These are phyloP conservation scores for Bombus picipes DNA, from an alignment of 1,140 invertebrate species.

Conservation along the genomic window DNA sequence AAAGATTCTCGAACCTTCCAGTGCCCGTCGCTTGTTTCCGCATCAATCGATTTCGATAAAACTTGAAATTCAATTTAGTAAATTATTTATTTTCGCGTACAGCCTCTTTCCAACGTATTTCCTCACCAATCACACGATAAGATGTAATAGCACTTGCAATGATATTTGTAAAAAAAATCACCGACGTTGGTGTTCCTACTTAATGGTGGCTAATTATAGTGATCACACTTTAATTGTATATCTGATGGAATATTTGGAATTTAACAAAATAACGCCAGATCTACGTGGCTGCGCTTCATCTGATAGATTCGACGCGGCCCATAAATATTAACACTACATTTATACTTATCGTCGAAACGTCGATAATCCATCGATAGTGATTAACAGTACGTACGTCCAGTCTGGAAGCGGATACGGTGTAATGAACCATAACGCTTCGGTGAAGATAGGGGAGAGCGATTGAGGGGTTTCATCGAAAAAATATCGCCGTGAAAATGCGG, in stretches of 20 bases:
- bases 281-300: background rate
- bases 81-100: background rate
- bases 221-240: conserved; percentile 3
- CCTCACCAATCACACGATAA: background rate
- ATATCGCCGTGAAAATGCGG: background rate
- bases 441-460: background rate
- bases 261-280: background rate
- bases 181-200: background rate
- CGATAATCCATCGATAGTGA: conserved; percentile 21
- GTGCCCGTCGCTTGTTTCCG: no score
- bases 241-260: background rate
- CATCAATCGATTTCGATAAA: no score
- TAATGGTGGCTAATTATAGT: background rate
- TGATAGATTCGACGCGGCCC: background rate
- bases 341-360: background rate
- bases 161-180: background rate
- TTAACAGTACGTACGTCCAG: conserved; percentile 7
- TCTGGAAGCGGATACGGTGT: conserved; percentile 9
- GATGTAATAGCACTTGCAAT: background rate
- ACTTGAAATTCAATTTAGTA: no score
- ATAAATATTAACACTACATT: conserved; percentile 21
- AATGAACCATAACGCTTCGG: conserved; percentile 17
- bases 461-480: background rate
- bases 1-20: no score
- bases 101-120: background rate